Evolutionary conservation across 2,797 vertebrate genomes (phyloP), one percentile per base, ranked within the genome.

Genomic region (Cryptoprocta ferox): DNA sequence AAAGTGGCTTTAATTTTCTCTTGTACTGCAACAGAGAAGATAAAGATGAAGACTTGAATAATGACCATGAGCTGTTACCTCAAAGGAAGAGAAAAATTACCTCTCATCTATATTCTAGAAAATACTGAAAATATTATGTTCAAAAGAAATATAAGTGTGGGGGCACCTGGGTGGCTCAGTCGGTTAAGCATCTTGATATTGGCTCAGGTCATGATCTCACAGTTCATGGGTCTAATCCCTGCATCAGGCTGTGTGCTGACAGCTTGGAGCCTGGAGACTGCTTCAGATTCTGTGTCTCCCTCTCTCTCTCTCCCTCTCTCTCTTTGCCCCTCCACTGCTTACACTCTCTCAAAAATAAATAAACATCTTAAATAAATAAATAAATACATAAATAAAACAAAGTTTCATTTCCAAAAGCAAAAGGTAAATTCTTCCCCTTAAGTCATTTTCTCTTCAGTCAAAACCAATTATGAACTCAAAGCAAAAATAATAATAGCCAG

Each of bases 1-100:
- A 94, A 92, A 89, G 32, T 89, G 32, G 65, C 63, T 95, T 95
- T 96, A 95, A 92, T 80, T 80, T 95, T 96, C 78, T 85, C 78
- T 88, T 95, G 50, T 81, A 96, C 70, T 59, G 39, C 48, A 96
- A 88, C 75, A 92, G 18, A 97, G 48, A 95, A 96, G 94, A 94
- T 89, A 79, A 93, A 96, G 70, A 92, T 18, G 2, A 91, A 91
- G 39, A 78, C 30, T 73, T 97, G 32, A 97, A 90, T 71, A 96
- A 96, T 56, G 39, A 37, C 30, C 66, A 91, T 82, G 39, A 78
- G 45, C 45, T 95, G 9, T 94, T 84, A 78, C 13, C 80, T 95
- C 81, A 87, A 91, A 88, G 82, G 45, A 6, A 91, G 48, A 97
- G 78, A 95, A 96, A 85, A 94, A 93, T 68, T 70, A 93, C 56